phyloP scores from a whole-genome alignment of 2,888 invertebrate genomes.

The Drosophila cognata region DNA sequence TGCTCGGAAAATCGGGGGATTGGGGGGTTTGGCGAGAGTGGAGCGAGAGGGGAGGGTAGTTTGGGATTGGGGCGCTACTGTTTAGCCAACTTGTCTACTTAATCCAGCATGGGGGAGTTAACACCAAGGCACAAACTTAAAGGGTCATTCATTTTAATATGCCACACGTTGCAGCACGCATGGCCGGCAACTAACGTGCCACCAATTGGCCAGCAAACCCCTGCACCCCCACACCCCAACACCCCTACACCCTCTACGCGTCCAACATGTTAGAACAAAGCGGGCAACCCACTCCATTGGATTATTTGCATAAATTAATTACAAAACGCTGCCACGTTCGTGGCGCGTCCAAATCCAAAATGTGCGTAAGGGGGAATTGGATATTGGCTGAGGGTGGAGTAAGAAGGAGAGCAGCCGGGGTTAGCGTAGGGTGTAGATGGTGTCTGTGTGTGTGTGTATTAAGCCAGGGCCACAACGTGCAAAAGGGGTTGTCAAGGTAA shows the following conservation, averaged over 20 bases:
- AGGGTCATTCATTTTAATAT: slow-evolving; percentile 77
- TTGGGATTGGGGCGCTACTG: slow-evolving; percentile 23
- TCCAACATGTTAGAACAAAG: background rate
- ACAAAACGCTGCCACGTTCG: slow-evolving; percentile 67
- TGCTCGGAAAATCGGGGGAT: background rate
- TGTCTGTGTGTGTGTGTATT: background rate
- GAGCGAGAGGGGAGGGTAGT: background rate
- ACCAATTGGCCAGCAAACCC: slow-evolving; percentile 11
- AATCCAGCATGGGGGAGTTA: slow-evolving; percentile 67
- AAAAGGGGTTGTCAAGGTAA: slow-evolving; percentile 68
- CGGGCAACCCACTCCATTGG: slow-evolving; percentile 21
- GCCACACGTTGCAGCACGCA: slow-evolving; percentile 70
- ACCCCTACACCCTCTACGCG: background rate
- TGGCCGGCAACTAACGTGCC: slow-evolving; percentile 34
- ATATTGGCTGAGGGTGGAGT: slow-evolving; percentile 26
- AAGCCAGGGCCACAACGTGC: slow-evolving; percentile 19
- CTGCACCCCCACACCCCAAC: slow-evolving; percentile 1
- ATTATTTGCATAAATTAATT: slow-evolving; percentile 79
- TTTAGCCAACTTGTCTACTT: slow-evolving; percentile 76
- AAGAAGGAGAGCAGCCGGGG: background rate
- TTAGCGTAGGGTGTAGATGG: background rate
- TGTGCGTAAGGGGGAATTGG: slow-evolving; percentile 60
- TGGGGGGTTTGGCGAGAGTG: background rate
- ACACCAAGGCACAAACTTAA: slow-evolving; percentile 58
- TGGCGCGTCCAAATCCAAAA: slow-evolving; percentile 54